These are phyloP conservation scores for Drosophila borborema DNA, from an alignment of 2,888 invertebrate species.

Conservation along the genomic window DNA sequence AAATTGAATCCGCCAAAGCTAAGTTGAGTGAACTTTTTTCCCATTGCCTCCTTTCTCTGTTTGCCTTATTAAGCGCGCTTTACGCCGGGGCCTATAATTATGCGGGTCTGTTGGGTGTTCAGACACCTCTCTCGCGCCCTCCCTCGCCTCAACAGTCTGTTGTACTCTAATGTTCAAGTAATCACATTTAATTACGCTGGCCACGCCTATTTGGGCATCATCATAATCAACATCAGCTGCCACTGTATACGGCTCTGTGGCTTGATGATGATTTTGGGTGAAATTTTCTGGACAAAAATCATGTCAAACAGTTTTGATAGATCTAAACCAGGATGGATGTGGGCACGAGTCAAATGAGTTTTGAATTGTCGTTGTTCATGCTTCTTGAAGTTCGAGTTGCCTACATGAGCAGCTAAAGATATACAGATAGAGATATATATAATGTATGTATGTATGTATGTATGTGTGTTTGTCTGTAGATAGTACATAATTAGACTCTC, in stretches of 20 bases:
- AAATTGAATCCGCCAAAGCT: slow-evolving; percentile 37
- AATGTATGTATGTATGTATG: neutral
- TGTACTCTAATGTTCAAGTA: slow-evolving; percentile 59
- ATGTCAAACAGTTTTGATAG: slow-evolving; percentile 61
- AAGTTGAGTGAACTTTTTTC: slow-evolving; percentile 67
- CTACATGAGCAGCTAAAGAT: neutral
- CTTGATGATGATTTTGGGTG: slow-evolving; percentile 34
- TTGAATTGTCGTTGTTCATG: slow-evolving; percentile 46
- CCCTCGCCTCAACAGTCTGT: slow-evolving; percentile 1
- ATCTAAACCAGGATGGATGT: slow-evolving; percentile 30
- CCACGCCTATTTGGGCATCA: slow-evolving; percentile 53
- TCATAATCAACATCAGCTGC: slow-evolving; percentile 17
- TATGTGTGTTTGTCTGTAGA: slow-evolving; percentile 10
- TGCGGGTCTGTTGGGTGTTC: slow-evolving; percentile 41
- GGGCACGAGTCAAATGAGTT: slow-evolving; percentile 59
- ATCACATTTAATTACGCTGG: slow-evolving; percentile 70
- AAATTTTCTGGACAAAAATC: slow-evolving; percentile 62
- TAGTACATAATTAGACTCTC: slow-evolving; percentile 9
- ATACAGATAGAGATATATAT: neutral
- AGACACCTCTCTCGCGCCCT: slow-evolving; percentile 8
- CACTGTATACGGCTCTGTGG: slow-evolving; percentile 27
- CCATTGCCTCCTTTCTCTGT: slow-evolving; percentile 49
- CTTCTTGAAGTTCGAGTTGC: slow-evolving; percentile 30
- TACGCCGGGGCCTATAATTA: slow-evolving; percentile 35
- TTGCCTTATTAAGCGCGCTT: slow-evolving; percentile 46